Base-by-base conservation (phyloP, 2,113 vertebrate genomes). In the Patagioenas fasciata region DNA sequence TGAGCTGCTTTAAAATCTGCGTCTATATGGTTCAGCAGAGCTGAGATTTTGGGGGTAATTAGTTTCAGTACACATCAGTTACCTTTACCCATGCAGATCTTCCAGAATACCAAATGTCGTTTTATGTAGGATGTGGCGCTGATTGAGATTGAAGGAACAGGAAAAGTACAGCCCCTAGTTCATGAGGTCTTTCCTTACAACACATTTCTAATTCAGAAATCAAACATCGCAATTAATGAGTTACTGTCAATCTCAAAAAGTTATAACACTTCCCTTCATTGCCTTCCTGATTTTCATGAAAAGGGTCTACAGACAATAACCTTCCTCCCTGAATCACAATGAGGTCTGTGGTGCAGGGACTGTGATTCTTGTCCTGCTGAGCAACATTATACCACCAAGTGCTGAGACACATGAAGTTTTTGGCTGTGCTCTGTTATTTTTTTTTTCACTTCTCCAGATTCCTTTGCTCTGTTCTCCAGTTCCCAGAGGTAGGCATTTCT, bases 401-500 rank as follows among this genome's bases (percentile, higher is more conserved):
- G 72, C 91, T 85, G 74, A 85, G 83, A 94, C 93, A 88, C 93
- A 88, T 96, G 81, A 96, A 94, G 18, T 38, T 93, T 95, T 79
- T 97, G 97, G 93, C 97, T 95, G 40, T 17, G 15, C 7, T 83
- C 16, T 87, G 86, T 73, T 31, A 19, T 70, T 82, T 91, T 93
- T 40, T 40, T 96, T 48, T 38, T 84, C 44, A 96, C 62, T 80
- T 69, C 91, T 96, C 92, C 94, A 85, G 93, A 96, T 97, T 95
- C 89, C 64, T 97, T 80, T 96, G 92, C 96, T 94, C 93, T 92
- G 65, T 73, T 95, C 95, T 95, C 96, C 32, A 51, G 96, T 98
- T 98, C 98, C 97, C 98, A 98, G 97, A 97, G 97, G 97, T 96
- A 98, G 97, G 97, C 97, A 98, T 98, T 97, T 98, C 97, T 98